Conservation (phyloP, 1,140 invertebrate genomes). For the Ceratoteleas bidentatus region DNA sequence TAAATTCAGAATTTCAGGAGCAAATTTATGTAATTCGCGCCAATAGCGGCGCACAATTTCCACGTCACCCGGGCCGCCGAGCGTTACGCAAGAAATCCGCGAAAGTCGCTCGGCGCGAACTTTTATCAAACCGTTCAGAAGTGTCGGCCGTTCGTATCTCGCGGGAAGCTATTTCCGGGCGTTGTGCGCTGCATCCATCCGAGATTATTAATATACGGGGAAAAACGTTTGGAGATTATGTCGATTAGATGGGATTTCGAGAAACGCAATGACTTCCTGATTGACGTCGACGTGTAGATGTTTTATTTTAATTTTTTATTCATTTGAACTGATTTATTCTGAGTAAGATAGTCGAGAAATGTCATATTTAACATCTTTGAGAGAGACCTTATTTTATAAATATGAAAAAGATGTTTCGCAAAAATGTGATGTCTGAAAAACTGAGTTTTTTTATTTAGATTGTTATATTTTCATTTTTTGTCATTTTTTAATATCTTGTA, state of each 20-base stretch:
- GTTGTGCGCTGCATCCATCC: constrained; percentile 6
- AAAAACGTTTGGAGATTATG: neutral
- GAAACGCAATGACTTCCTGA: neutral
- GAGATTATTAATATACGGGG: constrained; percentile 8
- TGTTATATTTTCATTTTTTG: too few relatives aligned
- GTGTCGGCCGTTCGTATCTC: neutral
- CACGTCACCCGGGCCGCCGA: constrained; percentile 2
- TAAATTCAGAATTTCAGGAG: neutral
- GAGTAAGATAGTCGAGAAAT: too few relatives aligned
- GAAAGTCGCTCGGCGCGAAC: constrained; percentile 14
- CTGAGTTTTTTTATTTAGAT: too few relatives aligned
- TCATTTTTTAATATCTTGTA: too few relatives aligned
- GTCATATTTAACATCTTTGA: too few relatives aligned
- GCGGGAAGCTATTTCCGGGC: constrained; percentile 2
- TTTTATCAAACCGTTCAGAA: constrained; percentile 10
- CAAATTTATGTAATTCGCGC: neutral
- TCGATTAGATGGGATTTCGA: too few relatives aligned
- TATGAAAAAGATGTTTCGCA: too few relatives aligned
- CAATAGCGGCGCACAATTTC: neutral
- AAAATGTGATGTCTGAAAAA: too few relatives aligned
- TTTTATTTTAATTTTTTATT: too few relatives aligned
- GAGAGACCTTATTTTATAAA: too few relatives aligned
- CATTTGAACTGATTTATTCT: too few relatives aligned
- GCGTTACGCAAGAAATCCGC: constrained; percentile 11
- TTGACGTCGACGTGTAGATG: too few relatives aligned